Base-by-base conservation (phyloP, 2,888 invertebrate species). In the Leptinotarsa tumamoca region DNA sequence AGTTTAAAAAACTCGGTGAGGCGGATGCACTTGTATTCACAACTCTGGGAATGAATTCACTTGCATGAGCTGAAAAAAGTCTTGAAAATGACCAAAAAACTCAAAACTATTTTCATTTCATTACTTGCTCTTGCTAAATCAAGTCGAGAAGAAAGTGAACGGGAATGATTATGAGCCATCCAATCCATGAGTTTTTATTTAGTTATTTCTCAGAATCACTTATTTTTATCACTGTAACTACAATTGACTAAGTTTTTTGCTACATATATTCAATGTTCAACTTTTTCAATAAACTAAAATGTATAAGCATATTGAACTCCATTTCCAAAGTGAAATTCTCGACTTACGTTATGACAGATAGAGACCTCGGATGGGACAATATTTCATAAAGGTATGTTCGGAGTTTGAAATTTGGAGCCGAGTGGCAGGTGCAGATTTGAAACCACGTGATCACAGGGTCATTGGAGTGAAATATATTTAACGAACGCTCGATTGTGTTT, bases 1-100 rank as follows among this genome's bases (percentile, higher is more conserved):
- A 86, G 80, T 86, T 88, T 80, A 88, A 86, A 80, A 89, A 87
- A 81, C 87, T 88, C 54, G 89, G 88, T 66, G 89, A 88, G 17
- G 82, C 82, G 72, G 85, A 80, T 63, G 82, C 72, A 73, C 78
- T 83, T 23, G 82, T 81, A 80, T 68, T 81, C 56, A 82, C 79
- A 58, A 82, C 80, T 72, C 84, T 81, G 58, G 84, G 84, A 52
- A 84, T 81, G 68, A 84, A 84, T 80, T 84, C 84, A 43, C 77
- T 83, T 66, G 81, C 82, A 75, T 81, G 82, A 76, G 80, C 83
- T 84, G 73, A 78, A 82, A 82, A 15, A 73, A 76, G 56, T 72
- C 58, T 63, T 70, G 14, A 68, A 68, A 75, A 72, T 75, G 50
- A 75, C 71, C 71, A 70, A 69, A 61, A 74, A 69, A 68, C 54